phyloP scores from a whole-genome alignment of 2,797 vertebrate species.

The Falco concolor region DNA sequence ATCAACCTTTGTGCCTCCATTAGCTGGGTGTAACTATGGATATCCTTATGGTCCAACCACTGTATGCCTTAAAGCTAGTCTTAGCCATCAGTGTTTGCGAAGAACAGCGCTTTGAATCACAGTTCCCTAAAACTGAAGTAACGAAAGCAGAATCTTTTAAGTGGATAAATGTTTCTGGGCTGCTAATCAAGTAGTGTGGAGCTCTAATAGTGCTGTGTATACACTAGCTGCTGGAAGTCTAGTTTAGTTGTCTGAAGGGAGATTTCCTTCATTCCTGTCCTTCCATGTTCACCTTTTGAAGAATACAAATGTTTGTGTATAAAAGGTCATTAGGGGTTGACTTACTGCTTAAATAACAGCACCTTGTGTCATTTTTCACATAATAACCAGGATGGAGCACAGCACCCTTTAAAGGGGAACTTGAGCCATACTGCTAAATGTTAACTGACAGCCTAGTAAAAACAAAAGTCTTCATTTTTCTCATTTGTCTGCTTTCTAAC shows the following conservation, averaged over 20 bases:
- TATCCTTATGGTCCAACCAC: neutral
- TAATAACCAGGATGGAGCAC: neutral
- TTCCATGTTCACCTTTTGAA: neutral
- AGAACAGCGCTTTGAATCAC: neutral
- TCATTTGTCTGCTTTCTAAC: conserved; percentile 18
- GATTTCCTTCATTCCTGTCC: neutral
- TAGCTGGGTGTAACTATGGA: neutral
- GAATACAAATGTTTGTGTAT: neutral
- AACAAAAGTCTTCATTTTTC: neutral
- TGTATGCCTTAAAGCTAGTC: neutral
- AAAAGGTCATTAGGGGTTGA: neutral
- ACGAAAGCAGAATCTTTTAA: neutral
- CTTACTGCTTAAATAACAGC: neutral
- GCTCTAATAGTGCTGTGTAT: neutral
- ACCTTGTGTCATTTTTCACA: neutral
- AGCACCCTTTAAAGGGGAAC: neutral
- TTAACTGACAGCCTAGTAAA: neutral
- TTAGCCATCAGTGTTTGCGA: neutral
- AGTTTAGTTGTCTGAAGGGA: neutral
- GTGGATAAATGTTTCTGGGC: neutral
- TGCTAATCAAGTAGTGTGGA: neutral
- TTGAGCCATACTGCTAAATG: neutral
- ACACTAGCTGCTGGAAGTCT: neutral
- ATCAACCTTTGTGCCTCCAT: neutral
- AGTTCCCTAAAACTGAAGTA: neutral